A percentile compares a stretch with the other conserved stretches of the same genome.
Evolutionary conservation across 2,797 vertebrate species (phyloP).

Genomic region (Gambusia yucatana): DNA sequence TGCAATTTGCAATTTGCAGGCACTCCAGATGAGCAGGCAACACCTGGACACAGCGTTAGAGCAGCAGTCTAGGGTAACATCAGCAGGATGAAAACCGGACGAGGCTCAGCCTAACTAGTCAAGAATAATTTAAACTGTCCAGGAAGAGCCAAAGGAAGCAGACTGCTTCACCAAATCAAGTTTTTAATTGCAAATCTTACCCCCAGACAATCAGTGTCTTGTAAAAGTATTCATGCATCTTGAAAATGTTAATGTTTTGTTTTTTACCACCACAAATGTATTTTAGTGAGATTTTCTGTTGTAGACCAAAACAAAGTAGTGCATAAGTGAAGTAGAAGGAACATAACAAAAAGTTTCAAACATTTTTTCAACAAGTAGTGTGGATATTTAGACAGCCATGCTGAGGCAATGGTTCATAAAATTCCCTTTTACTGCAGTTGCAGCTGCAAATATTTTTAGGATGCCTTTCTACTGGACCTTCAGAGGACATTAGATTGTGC

Average conservation of each 20-base stretch:
- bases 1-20: slow-evolving; percentile 25
- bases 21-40: slow-evolving; percentile 21
- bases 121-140: slow-evolving; percentile 7
- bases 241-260: background rate
- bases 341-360: background rate
- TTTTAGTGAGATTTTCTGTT: background rate
- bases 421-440: background rate
- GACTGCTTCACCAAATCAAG: slow-evolving; percentile 18
- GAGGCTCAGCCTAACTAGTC: slow-evolving; percentile 14
- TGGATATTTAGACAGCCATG: background rate
- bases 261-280: background rate
- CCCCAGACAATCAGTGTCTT: background rate
- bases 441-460: background rate
- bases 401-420: background rate
- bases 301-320: background rate
- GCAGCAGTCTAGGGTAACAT: slow-evolving; percentile 27
- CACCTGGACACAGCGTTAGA: slow-evolving; percentile 41
- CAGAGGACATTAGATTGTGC: no score
- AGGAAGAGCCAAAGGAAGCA: slow-evolving; percentile 7
- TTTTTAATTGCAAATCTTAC: background rate
- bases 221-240: background rate
- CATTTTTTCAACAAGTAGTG: background rate
- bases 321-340: background rate
- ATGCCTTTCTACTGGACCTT: background rate
- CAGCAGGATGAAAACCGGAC: slow-evolving; percentile 16